phyloP scores from a whole-genome alignment of 2,113 vertebrate species.

The Grallaria varia region DNA sequence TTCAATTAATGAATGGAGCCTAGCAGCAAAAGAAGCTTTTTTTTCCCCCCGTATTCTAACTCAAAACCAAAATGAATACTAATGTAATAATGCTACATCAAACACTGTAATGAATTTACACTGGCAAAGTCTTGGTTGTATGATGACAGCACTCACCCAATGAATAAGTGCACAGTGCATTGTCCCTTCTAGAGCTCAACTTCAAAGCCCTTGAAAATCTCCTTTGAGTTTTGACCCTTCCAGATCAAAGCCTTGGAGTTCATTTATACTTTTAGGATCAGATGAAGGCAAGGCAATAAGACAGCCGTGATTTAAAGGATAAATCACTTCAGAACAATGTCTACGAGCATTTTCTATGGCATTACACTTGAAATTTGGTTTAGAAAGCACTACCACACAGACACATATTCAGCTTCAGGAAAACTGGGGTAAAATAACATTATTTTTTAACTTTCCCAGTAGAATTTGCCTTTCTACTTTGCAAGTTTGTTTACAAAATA shows the following conservation, averaged over 20 bases:
- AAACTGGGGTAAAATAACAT: neutral
- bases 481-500: neutral
- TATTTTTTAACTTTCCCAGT: neutral
- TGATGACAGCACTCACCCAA: slow-evolving; percentile 31
- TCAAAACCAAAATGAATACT: slow-evolving; percentile 4
- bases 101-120: slow-evolving; percentile 55
- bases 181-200: slow-evolving; percentile 71
- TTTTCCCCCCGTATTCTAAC: neutral
- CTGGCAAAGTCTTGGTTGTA: slow-evolving; percentile 11
- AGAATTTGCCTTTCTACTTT: neutral
- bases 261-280: slow-evolving; percentile 83
- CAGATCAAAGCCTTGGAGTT: slow-evolving; percentile 81
- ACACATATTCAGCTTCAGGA: neutral
- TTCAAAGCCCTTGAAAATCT: slow-evolving; percentile 71
- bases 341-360: slow-evolving; percentile 14
- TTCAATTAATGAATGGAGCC: neutral
- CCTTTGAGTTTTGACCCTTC: slow-evolving; percentile 69
- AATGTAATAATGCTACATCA: slow-evolving; percentile 29
- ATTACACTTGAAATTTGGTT: slow-evolving; percentile 49
- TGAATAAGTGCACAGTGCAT: slow-evolving; percentile 80
- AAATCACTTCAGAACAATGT: slow-evolving; percentile 64
- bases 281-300: slow-evolving; percentile 72
- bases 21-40: neutral
- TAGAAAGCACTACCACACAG: slow-evolving; percentile 29
- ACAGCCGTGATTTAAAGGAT: slow-evolving; percentile 62